Percentiles rank a stretch among this genome's conserved stretches.
Evolutionary conservation across 2,113 vertebrate species (phyloP).

Genomic region (Sapajus apella): DNA sequence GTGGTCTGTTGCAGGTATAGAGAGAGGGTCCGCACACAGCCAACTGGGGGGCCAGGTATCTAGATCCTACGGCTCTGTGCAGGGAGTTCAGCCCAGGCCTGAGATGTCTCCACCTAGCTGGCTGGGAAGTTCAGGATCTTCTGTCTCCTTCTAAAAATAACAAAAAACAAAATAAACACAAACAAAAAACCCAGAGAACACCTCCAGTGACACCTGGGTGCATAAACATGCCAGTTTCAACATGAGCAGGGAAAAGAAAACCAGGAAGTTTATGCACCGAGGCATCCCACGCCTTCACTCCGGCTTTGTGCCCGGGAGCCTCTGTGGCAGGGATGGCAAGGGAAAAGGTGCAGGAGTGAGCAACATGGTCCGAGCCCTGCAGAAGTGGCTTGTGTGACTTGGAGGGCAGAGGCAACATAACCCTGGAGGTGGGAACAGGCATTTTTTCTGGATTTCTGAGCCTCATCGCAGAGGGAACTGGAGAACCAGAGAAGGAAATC

Average conservation of each 20-base stretch:
- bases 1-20: neutral
- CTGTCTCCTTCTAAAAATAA: neutral
- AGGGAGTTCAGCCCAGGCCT: neutral
- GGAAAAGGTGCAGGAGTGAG: fast-evolving
- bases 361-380: fast-evolving
- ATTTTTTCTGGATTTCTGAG: neutral
- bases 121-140: neutral
- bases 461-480: fast-evolving
- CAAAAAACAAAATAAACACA: neutral
- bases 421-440: neutral
- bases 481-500: neutral
- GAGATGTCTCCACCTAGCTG: neutral
- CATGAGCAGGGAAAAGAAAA: too few relatives aligned
- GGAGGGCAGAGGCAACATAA: neutral
- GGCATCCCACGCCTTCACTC: too few relatives aligned
- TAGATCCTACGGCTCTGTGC: fast-evolving
- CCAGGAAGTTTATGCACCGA: too few relatives aligned
- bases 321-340: fast-evolving
- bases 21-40: fast-evolving
- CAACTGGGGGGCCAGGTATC: fast-evolving
- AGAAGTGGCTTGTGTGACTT: neutral
- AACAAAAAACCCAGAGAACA: too few relatives aligned
- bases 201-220: fast-evolving
- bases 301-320: fast-evolving
- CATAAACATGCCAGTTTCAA: fast-evolving